Percentiles rank a stretch among this genome's conserved stretches.
Conservation (phyloP, 2,797 vertebrate genomes). For the Molossus alvarezi region DNA sequence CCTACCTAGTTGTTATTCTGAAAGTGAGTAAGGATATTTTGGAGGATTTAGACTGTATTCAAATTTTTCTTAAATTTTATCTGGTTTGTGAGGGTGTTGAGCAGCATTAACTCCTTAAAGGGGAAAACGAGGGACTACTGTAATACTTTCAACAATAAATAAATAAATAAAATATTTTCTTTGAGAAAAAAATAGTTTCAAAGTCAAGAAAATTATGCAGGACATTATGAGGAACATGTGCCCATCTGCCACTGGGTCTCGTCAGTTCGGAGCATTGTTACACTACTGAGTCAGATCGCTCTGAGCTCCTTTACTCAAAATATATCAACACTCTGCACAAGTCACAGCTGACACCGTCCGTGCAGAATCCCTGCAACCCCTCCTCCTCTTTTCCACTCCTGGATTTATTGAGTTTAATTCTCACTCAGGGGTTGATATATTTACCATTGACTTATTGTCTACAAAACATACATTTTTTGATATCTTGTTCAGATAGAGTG, state of each 20-base stretch:
- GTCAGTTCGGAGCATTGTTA: background rate
- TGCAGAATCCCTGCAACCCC: background rate
- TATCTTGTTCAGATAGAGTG: too few relatives aligned
- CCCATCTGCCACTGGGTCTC: background rate
- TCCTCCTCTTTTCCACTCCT: background rate
- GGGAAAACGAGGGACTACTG: too few relatives aligned
- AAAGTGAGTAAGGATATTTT: too few relatives aligned
- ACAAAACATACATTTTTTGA: background rate
- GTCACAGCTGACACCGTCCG: background rate
- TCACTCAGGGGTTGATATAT: background rate
- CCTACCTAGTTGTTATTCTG: background rate
- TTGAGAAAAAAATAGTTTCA: background rate
- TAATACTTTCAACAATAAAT: too few relatives aligned
- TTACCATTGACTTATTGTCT: background rate
- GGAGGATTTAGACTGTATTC: background rate
- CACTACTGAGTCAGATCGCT: background rate
- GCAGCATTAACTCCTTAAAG: background rate
- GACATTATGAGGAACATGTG: background rate
- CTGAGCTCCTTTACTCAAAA: constrained; percentile 32
- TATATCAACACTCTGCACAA: background rate
- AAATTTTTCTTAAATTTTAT: constrained; percentile 1
- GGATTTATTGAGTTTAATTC: constrained; percentile 41
- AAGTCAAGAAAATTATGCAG: background rate
- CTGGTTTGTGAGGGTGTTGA: background rate
- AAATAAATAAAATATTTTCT: too few relatives aligned